Base-by-base conservation (phyloP, 2,797 vertebrate genomes). In the Lutjanus argentimaculatus region DNA sequence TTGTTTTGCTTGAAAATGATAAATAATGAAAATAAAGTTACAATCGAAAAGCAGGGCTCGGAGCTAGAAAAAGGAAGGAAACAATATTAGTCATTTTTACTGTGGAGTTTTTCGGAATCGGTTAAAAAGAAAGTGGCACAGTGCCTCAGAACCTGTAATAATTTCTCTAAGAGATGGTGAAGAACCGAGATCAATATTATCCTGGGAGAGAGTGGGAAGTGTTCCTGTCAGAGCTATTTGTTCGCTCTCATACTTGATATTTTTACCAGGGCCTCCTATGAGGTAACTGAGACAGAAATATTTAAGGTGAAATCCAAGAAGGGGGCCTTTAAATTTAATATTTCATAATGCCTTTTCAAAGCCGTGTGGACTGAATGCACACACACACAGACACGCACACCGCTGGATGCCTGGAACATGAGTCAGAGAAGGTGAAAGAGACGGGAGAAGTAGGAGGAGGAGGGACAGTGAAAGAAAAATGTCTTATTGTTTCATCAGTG, bases 201-300 rank as follows among this genome's bases (percentile, higher is more conserved):
- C 72, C 75, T 67, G 70, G 22, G 70, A 84, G 67, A 30, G 85
- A 85, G 89, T 84, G 82, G 90, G 88, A 89, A 36, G 79, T 63
- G 74, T 88, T 89, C 67, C 75, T 80, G 88, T 81, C 75, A 62
- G 49, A 88, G 75, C 70, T 67, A 43, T 80, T 87, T 72, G 51
- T 85, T 88, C 65, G 0, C 80, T 84, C 46, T 8, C 64, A 55
- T 7, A 7, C 80, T 80, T 72, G 82, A 88, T 88, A 91, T 89
- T 91, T 91, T 91, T 79, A 87, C 72, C 85, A 67, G 79, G 1
- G 68, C 70, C 70, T 78, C 25, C n/a, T 67, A 11, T 88, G 83
- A 91, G 82, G 62, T 64, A 89, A 83, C 84, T 0, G 4, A 74
- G 79, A 84, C 67, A 71, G 79, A 90, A 86, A 88, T 88, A 88